Evolutionary conservation across 2,797 vertebrate species (phyloP).

Genomic region (Spinibarbus caldwelli): DNA sequence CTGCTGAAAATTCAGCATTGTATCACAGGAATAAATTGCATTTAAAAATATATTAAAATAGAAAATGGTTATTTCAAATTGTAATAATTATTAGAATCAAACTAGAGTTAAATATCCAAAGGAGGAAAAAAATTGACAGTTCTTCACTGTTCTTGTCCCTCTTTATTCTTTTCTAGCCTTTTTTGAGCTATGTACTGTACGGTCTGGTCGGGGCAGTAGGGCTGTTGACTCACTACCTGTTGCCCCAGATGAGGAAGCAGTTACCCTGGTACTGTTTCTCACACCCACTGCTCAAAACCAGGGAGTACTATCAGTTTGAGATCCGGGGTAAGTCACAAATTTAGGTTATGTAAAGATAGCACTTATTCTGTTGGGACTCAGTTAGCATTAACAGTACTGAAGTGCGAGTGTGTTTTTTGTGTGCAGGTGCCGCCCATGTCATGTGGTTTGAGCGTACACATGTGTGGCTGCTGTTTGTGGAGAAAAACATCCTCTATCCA

Average conservation of each 20-base stretch:
- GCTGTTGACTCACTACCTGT: conserved; percentile 92
- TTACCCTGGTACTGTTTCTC: conserved; percentile 99
- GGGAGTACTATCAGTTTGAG: conserved; percentile 98
- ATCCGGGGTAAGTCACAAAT: conserved; percentile 87
- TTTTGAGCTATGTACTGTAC: conserved; percentile 94
- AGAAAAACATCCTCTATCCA: conserved; percentile 96
- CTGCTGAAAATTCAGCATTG: not conserved
- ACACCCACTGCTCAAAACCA: conserved; percentile 94
- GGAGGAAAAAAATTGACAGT: not conserved
- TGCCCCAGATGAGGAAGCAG: conserved; percentile 97
- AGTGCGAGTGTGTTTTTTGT: not conserved
- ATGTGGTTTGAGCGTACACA: conserved; percentile 99
- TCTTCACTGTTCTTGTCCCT: not conserved
- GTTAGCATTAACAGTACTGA: not conserved
- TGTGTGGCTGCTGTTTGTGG: conserved; percentile 95
- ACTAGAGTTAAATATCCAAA: not conserved
- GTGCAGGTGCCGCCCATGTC: conserved; percentile 91
- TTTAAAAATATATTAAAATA: not conserved
- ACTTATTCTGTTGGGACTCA: not conserved
- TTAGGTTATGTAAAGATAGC: not conserved
- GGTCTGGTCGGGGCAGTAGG: conserved; percentile 89
- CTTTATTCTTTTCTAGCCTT: conserved; percentile 81
- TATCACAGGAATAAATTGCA: not conserved
- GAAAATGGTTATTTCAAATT: not conserved
- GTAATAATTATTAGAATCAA: not conserved